Conservation (phyloP, 2,888 invertebrate species). For the Brachypterus glaber region DNA sequence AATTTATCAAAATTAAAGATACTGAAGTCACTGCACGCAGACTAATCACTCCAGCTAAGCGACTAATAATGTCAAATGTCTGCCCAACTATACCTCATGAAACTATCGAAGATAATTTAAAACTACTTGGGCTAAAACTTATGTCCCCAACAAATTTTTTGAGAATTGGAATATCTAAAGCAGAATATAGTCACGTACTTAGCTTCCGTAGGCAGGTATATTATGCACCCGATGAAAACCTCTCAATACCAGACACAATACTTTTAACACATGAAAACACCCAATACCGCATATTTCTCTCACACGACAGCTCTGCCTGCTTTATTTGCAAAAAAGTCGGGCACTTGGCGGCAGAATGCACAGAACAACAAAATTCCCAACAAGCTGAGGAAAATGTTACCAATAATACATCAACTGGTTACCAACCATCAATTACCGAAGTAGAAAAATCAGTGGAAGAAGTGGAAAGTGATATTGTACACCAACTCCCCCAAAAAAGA, state of each 20-base stretch:
- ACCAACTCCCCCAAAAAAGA: too few relatives aligned
- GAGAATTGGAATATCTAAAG: constrained; percentile 19
- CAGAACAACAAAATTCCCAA: not conserved
- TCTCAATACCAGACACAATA: constrained; percentile 13
- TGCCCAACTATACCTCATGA: constrained; percentile 19
- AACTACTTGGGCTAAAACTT: constrained; percentile 13
- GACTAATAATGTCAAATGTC: constrained; percentile 24
- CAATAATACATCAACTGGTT: not conserved
- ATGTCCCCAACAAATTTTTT: constrained; percentile 18
- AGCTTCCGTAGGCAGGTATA: constrained; percentile 21
- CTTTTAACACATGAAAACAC: constrained; percentile 15
- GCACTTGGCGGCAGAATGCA: constrained; percentile 17
- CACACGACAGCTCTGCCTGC: constrained; percentile 15
- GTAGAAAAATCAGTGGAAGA: not conserved
- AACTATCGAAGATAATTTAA: constrained; percentile 14
- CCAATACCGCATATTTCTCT: constrained; percentile 17
- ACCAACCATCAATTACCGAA: not conserved
- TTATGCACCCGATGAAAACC: constrained; percentile 10
- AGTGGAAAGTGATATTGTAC: too few relatives aligned
- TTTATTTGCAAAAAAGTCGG: constrained; percentile 21
- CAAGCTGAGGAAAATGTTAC: not conserved
- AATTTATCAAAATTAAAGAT: constrained; percentile 13
- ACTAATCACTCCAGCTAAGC: constrained; percentile 19
- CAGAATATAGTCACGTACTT: constrained; percentile 19
- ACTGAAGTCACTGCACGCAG: constrained; percentile 12